A percentile compares a stretch with the other conserved stretches of the same genome.
Evolutionary conservation across 2,797 vertebrate species (phyloP).

Genomic region (Myiotriccus ornatus): DNA sequence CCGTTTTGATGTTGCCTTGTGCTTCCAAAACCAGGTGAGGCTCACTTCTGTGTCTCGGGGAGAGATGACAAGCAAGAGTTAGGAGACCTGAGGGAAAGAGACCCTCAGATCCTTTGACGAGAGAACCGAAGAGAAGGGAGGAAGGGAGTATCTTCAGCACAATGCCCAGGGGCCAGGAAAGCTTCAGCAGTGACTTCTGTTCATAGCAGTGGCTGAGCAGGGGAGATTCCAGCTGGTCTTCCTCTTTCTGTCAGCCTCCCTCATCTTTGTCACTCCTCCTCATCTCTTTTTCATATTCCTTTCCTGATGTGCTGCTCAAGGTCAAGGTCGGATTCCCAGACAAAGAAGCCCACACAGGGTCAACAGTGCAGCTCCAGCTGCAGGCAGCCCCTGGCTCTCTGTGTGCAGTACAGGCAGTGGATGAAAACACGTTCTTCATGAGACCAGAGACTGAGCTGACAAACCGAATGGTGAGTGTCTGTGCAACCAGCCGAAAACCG

Average conservation of each 20-base stretch:
- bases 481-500: neutral
- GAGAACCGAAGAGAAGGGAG: neutral
- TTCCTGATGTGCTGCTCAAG: constrained; percentile 57
- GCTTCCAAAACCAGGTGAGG: constrained; percentile 73
- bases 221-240: neutral
- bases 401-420: constrained; percentile 83
- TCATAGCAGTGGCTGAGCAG: neutral
- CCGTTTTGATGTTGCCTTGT: constrained; percentile 58
- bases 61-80: neutral
- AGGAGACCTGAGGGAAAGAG: neutral
- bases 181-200: neutral
- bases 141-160: neutral
- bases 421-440: constrained; percentile 77
- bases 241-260: neutral
- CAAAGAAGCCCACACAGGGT: constrained; percentile 73
- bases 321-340: constrained; percentile 78
- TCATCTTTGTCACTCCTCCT: neutral
- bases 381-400: constrained; percentile 79
- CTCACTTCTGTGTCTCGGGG: neutral
- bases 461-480: constrained; percentile 71
- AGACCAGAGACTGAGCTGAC: constrained; percentile 75
- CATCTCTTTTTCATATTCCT: neutral
- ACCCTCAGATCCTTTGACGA: neutral
- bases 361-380: constrained; percentile 73
- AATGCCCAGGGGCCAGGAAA: neutral